Conservation (phyloP, 2,888 invertebrate species). For the Dicranocentrus wangi region DNA sequence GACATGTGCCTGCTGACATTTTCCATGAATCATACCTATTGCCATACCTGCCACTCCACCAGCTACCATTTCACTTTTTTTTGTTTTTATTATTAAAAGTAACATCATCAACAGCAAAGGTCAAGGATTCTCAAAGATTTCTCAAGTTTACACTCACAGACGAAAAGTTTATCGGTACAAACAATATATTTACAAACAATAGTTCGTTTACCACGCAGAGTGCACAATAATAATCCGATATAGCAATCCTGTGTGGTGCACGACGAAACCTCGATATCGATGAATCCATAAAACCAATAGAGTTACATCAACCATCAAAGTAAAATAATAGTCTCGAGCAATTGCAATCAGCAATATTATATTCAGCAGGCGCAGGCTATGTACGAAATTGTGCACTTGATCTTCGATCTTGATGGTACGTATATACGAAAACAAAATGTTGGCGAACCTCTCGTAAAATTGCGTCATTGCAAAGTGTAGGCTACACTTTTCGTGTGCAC, state of each 20-base stretch:
- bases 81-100: too few relatives aligned
- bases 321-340: neutral
- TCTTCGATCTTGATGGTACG: constrained; percentile 55
- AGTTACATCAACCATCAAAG: constrained; percentile 8
- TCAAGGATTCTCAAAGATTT: constrained; percentile 28
- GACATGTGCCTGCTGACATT: too few relatives aligned
- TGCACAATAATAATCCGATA: neutral
- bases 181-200: neutral
- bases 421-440: constrained; percentile 15
- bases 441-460: constrained; percentile 22
- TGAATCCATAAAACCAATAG: too few relatives aligned
- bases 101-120: constrained; percentile 1
- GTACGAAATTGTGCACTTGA: constrained; percentile 62
- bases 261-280: too few relatives aligned
- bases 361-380: too few relatives aligned
- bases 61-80: too few relatives aligned
- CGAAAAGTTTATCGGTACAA: neutral
- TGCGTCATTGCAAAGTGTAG: neutral
- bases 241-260: neutral
- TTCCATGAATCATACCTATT: too few relatives aligned
- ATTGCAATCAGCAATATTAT: constrained; percentile 40
- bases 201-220: neutral
- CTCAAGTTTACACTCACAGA: constrained; percentile 3
- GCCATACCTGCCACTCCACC: too few relatives aligned
- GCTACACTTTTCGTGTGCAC: neutral